A percentile compares a stretch with the other conserved stretches of the same genome.
These are phyloP conservation scores for Catagonus wagneri DNA, from an alignment of 2,113 vertebrate genomes.

Conservation along the genomic window DNA sequence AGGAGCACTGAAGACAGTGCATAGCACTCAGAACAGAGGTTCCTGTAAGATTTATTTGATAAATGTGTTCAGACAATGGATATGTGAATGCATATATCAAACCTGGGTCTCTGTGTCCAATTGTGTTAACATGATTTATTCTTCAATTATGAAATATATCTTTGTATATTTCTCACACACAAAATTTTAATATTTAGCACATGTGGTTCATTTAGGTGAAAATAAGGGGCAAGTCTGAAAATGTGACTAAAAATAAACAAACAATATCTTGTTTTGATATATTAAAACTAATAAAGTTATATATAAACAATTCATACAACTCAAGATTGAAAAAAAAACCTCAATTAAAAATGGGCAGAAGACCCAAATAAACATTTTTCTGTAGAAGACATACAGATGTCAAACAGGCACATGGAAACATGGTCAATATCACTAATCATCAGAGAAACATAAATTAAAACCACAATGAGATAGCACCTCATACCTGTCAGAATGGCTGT, in stretches of 20 bases:
- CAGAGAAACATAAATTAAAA: too few species aligned
- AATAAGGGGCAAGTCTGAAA: not conserved
- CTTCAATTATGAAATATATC: not conserved
- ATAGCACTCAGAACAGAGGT: not conserved
- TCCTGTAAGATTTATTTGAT: not conserved
- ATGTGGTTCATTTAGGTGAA: not conserved
- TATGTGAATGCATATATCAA: not conserved
- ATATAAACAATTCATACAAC: too few species aligned
- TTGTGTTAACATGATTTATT: not conserved
- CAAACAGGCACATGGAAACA: too few species aligned
- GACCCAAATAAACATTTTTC: too few species aligned
- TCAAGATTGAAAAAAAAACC: too few species aligned
- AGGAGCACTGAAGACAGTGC: not conserved
- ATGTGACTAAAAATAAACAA: not conserved
- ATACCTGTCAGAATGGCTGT: too few species aligned
- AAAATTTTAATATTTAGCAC: constrained; percentile 11
- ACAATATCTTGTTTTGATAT: not conserved
- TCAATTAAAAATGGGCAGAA: too few species aligned
- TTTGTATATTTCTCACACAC: not conserved
- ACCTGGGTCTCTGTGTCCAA: not conserved
- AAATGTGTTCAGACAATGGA: not conserved
- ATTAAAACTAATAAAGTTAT: not conserved
- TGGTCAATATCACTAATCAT: too few species aligned
- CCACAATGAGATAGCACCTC: too few species aligned
- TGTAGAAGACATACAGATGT: too few species aligned